A percentile compares a stretch with the other conserved stretches of the same genome.
These are phyloP conservation scores for Heteronetta atricapilla DNA, from an alignment of 2,113 vertebrate genomes.

Conservation along the genomic window DNA sequence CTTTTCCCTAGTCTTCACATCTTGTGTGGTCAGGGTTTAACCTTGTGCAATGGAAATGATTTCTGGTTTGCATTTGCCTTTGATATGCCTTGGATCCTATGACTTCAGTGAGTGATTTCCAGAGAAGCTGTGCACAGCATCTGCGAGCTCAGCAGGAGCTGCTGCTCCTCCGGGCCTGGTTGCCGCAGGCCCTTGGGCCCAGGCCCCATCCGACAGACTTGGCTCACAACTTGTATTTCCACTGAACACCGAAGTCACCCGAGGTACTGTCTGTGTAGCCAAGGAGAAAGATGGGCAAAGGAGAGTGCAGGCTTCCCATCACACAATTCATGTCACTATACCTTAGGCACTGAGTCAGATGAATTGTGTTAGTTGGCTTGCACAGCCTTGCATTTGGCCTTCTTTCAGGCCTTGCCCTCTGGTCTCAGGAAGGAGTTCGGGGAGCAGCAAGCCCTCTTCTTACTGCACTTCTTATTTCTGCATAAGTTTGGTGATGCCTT, in stretches of 20 bases:
- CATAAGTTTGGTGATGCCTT: not conserved
- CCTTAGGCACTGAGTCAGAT: not conserved
- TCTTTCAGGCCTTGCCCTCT: not conserved
- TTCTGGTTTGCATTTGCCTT: not conserved
- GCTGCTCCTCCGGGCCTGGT: not conserved
- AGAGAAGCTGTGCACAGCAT: not conserved
- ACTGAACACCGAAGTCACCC: not conserved
- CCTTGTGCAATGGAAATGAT: accelerated
- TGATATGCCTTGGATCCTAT: not conserved
- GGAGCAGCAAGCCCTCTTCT: not conserved
- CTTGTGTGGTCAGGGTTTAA: not conserved
- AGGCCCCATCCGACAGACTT: not conserved
- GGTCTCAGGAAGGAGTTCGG: not conserved
- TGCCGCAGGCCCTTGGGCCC: not conserved
- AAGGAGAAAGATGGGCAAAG: not conserved
- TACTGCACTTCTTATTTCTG: not conserved
- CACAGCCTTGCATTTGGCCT: not conserved
- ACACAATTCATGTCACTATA: not conserved
- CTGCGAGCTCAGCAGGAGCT: not conserved
- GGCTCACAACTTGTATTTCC: not conserved
- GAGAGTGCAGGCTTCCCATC: not conserved
- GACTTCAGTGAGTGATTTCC: not conserved
- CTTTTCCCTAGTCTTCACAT: not conserved
- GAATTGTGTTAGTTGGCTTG: not conserved
- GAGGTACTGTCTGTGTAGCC: not conserved